phyloP scores from a whole-genome alignment of 2,113 vertebrate species.

The Phrynocephalus versicolor region DNA sequence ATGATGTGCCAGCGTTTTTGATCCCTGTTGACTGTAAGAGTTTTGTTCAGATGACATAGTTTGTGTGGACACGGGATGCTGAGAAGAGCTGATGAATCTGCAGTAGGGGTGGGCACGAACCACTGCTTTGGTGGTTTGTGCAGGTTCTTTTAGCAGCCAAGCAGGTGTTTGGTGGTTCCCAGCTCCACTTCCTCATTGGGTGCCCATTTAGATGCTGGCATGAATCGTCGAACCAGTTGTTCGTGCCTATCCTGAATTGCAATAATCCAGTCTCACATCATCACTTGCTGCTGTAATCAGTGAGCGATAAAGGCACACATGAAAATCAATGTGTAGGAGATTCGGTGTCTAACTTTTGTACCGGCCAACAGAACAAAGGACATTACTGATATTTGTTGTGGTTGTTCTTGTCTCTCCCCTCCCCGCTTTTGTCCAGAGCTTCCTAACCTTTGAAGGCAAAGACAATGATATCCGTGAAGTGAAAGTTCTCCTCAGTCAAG shows the following conservation, averaged over 20 bases:
- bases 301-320: neutral
- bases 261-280: neutral
- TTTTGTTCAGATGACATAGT: neutral
- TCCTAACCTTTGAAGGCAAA: slow-evolving; percentile 81
- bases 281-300: neutral
- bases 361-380: neutral
- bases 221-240: too few species aligned
- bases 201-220: neutral
- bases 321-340: too few species aligned
- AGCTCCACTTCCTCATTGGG: too few species aligned
- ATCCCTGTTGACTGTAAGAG: neutral
- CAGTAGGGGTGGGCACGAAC: neutral
- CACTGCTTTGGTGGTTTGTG: too few species aligned
- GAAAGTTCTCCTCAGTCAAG: slow-evolving; percentile 75
- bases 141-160: too few species aligned
- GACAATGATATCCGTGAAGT: slow-evolving; percentile 80
- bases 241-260: too few species aligned
- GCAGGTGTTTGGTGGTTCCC: too few species aligned
- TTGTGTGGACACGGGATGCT: neutral
- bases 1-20: neutral
- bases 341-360: neutral
- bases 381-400: neutral
- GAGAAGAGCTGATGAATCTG: neutral
- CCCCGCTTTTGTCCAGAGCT: slow-evolving; percentile 78
- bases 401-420: slow-evolving; percentile 16